Conservation (phyloP, 2,797 vertebrate species). For the Sebastes taczanowskii region DNA sequence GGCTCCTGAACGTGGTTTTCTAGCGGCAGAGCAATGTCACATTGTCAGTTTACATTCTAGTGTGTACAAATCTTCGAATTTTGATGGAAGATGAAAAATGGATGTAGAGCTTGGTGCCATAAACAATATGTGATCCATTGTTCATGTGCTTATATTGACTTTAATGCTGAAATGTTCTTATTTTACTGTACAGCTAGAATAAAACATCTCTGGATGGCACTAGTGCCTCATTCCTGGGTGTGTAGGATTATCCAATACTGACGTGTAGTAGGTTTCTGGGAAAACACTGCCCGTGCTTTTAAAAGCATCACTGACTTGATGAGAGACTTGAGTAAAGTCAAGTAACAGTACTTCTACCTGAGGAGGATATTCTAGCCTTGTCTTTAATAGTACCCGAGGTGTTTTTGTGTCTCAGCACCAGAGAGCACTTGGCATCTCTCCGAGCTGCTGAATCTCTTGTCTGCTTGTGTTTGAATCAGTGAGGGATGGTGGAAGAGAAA, state of each 20-base stretch:
- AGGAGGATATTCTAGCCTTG: neutral
- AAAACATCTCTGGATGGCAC: neutral
- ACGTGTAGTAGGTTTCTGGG: neutral
- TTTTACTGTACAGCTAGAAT: neutral
- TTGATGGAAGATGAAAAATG: neutral
- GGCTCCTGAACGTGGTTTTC: neutral
- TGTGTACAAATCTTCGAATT: neutral
- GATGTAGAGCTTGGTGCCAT: neutral
- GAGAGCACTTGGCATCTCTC: neutral
- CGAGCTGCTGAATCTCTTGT: conserved; percentile 5
- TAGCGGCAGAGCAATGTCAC: neutral
- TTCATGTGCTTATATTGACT: neutral
- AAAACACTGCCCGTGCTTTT: neutral
- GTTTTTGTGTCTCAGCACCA: conserved; percentile 4
- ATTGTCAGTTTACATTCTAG: neutral
- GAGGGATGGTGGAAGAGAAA: neutral
- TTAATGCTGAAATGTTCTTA: neutral
- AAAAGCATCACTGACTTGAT: neutral
- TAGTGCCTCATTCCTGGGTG: neutral
- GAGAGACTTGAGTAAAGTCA: neutral
- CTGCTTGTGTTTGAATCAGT: conserved; percentile 19
- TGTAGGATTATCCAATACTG: neutral
- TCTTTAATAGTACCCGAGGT: neutral
- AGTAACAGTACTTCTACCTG: neutral
- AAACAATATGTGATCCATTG: neutral